Conservation (phyloP, 2,113 vertebrate genomes). For the Pipa parva region DNA sequence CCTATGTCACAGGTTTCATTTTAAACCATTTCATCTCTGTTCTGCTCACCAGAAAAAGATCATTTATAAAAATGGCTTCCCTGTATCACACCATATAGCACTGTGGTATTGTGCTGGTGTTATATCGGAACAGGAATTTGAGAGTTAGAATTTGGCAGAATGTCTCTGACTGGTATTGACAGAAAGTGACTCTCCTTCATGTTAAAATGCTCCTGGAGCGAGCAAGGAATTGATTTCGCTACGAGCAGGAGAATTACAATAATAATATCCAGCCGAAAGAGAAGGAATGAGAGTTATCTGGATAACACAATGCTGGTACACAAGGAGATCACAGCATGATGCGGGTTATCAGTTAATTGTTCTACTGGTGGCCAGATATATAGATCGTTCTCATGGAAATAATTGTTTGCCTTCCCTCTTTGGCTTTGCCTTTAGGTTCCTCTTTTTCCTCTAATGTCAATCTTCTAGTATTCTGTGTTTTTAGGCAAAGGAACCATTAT, state of each 20-base stretch:
- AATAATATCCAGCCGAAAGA: slow-evolving; percentile 6
- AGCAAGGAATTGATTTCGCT: slow-evolving; percentile 8
- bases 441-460: not conserved
- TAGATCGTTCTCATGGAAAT: not conserved
- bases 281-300: not conserved
- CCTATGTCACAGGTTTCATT: no score
- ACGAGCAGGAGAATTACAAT: not conserved
- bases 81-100: not conserved
- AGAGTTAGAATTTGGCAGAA: not conserved
- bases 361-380: not conserved
- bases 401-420: slow-evolving; percentile 8
- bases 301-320: not conserved
- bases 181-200: not conserved
- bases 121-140: not conserved
- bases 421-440: not conserved
- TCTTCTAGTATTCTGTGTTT: no score
- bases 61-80: no score
- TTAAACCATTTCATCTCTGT: no score
- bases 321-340: slow-evolving; percentile 5
- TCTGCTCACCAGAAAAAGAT: no score
- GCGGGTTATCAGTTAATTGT: slow-evolving; percentile 12
- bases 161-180: slow-evolving; percentile 11
- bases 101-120: not conserved
- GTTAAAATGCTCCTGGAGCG: not conserved
- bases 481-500: no score